These are phyloP conservation scores for Mesodorylaimus sp. DNA, from an alignment of 2,888 invertebrate genomes.

Conservation along the genomic window DNA sequence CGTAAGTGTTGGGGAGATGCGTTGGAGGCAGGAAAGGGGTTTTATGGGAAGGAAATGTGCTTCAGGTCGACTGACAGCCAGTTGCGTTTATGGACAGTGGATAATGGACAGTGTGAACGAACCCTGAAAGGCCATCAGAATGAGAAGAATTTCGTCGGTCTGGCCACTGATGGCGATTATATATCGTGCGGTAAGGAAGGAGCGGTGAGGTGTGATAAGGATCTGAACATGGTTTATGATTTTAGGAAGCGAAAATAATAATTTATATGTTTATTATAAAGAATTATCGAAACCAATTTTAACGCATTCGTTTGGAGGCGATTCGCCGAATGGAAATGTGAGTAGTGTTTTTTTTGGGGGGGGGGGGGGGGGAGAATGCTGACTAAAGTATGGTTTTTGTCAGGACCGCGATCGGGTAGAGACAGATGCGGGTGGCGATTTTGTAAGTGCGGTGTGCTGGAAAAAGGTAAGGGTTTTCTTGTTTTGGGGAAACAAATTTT, in stretches of 20 bases:
- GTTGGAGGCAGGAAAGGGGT: too few relatives aligned
- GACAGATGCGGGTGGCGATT: conserved; percentile 59
- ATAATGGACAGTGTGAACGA: conserved; percentile 48
- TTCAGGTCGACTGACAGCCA: conserved; percentile 65
- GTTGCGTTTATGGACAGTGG: conserved; percentile 72
- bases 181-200: conserved; percentile 67
- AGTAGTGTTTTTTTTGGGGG: background rate
- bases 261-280: conserved; percentile 73
- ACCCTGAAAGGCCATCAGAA: conserved; percentile 79
- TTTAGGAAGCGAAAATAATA: conserved; percentile 65
- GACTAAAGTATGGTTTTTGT: background rate
- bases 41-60: too few relatives aligned
- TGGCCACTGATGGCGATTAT: conserved; percentile 76
- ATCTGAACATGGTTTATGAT: conserved; percentile 7
- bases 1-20: conserved; percentile 40
- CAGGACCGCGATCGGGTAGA: conserved; percentile 7
- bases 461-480: conserved; percentile 37
- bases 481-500: too few relatives aligned
- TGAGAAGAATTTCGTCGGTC: conserved; percentile 84
- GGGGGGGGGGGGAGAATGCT: background rate
- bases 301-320: background rate
- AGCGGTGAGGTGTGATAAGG: conserved; percentile 4
- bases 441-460: conserved; percentile 90
- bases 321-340: background rate
- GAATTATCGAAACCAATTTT: conserved; percentile 63